Percentiles rank a stretch among this genome's conserved stretches.
Evolutionary conservation across 2,113 vertebrate species (phyloP).

Genomic region (Callionymus lyra): DNA sequence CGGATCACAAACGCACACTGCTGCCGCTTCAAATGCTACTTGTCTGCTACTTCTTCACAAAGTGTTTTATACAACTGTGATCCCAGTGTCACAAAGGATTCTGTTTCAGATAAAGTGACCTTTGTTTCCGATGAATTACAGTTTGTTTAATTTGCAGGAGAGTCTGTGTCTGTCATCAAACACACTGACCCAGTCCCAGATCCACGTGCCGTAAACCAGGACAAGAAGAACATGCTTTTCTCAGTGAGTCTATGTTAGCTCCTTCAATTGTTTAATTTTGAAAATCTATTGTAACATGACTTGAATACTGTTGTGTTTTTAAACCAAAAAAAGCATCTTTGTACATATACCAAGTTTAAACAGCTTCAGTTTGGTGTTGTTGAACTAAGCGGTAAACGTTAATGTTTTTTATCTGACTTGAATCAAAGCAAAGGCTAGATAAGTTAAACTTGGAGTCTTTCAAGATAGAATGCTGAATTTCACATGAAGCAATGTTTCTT

Average conservation of each 20-base stretch:
- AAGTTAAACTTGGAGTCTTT: too few species aligned
- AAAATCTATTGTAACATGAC: too few species aligned
- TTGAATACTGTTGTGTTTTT: too few species aligned
- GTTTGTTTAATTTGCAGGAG: conserved; percentile 66
- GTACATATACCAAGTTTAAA: too few species aligned
- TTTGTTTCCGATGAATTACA: background rate
- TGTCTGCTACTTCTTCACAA: conserved; percentile 21
- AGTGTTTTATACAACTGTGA: conserved; percentile 16
- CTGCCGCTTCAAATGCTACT: conserved; percentile 10
- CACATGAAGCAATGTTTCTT: too few species aligned
- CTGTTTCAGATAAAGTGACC: background rate
- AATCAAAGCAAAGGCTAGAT: too few species aligned
- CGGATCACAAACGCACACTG: conserved; percentile 14
- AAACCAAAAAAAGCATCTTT: too few species aligned
- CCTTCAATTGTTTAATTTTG: background rate
- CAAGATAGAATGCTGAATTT: too few species aligned
- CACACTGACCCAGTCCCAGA: conserved; percentile 98
- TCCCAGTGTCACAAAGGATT: conserved; percentile 15
- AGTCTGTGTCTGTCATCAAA: conserved; percentile 97
- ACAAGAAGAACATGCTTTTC: conserved; percentile 99
- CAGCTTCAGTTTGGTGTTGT: too few species aligned
- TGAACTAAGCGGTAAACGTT: too few species aligned
- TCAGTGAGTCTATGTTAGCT: conserved; percentile 76
- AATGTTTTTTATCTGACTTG: too few species aligned
- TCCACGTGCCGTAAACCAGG: conserved; percentile 96